phyloP scores from a whole-genome alignment of 2,113 vertebrate genomes.

The human (Homo sapiens) region GRCh38 chr2:114818001-114818500 shows the following conservation, averaged over 20 bases:
- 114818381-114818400: background rate
- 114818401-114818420: background rate
- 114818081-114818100: background rate
- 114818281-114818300: background rate
- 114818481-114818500: background rate
- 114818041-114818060: background rate
- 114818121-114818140: background rate
- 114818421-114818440: background rate
- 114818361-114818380: background rate
- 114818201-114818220: background rate
- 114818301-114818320: background rate
- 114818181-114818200: background rate
- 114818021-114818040: background rate
- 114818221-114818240: background rate
- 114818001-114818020: background rate
- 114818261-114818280: background rate
- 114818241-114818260: background rate
- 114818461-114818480: background rate
- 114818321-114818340: background rate
- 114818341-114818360: background rate
- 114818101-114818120: background rate
- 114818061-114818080: conserved; percentile 17
- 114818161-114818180: background rate
- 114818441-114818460: background rate
- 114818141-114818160: background rate